A percentile compares a stretch with the other conserved stretches of the same genome.
Conservation (phyloP, 2,888 invertebrate species). For the Acutogordius australiensis region DNA sequence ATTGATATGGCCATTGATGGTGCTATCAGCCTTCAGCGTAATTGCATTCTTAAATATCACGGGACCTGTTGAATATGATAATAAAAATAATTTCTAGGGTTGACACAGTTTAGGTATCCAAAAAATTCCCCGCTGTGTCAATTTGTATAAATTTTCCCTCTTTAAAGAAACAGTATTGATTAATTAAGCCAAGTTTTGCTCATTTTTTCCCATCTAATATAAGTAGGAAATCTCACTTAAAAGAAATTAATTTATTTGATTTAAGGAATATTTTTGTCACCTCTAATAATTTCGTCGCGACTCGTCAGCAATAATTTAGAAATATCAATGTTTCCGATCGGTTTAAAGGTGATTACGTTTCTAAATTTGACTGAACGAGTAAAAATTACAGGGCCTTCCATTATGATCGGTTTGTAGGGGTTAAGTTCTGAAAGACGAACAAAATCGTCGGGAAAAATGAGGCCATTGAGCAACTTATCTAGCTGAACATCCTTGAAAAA, state of each 20-base stretch:
- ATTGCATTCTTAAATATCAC: slow-evolving; percentile 2
- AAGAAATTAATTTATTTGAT: too few species aligned
- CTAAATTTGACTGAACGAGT: neutral
- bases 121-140: too few species aligned
- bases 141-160: too few species aligned
- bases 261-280: too few species aligned
- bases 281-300: slow-evolving; percentile 6
- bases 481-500: neutral
- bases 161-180: too few species aligned
- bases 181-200: too few species aligned
- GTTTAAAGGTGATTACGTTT: neutral
- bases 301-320: neutral
- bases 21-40: neutral
- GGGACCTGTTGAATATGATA: too few species aligned
- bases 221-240: too few species aligned
- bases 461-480: neutral
- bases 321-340: neutral
- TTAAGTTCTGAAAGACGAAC: neutral
- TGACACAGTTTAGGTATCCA: too few species aligned
- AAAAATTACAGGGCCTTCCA: neutral
- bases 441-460: neutral
- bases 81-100: too few species aligned
- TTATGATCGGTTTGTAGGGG: neutral
- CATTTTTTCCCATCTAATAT: too few species aligned
- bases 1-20: neutral